Conservation (phyloP, 1,140 invertebrate species). For the Elymnias hypermnestra region DNA sequence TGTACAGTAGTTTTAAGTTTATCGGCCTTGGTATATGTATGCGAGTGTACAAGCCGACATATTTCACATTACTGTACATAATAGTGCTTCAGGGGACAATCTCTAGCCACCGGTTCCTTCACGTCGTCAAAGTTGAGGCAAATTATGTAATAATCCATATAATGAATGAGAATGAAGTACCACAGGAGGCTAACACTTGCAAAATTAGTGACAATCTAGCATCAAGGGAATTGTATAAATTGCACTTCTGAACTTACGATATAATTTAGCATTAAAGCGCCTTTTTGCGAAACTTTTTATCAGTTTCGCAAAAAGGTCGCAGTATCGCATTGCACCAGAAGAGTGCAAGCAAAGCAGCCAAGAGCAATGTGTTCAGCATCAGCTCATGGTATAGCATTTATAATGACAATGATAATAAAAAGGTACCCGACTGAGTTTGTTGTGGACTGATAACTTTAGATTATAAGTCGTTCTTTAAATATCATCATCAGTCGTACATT, state of each 20-base stretch:
- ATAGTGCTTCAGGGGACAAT: conserved; percentile 7
- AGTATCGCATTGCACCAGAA: too few relatives aligned
- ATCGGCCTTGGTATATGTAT: background rate
- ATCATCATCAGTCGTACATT: too few relatives aligned
- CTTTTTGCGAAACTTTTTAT: too few relatives aligned
- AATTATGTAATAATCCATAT: conserved; percentile 9
- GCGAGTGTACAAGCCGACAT: background rate
- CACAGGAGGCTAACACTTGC: background rate
- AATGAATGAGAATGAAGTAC: conserved; percentile 4
- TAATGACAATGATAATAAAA: too few relatives aligned
- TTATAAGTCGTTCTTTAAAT: too few relatives aligned
- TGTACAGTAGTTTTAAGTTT: too few relatives aligned
- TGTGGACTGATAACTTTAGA: too few relatives aligned
- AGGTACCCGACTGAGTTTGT: too few relatives aligned
- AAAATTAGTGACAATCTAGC: background rate
- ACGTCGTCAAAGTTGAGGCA: conserved; percentile 3
- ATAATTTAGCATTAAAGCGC: background rate
- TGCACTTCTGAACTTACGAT: background rate
- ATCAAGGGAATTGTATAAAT: background rate
- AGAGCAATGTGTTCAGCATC: too few relatives aligned
- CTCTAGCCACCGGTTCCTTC: background rate
- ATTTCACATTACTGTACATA: background rate
- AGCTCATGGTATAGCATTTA: too few relatives aligned
- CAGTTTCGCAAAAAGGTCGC: too few relatives aligned
- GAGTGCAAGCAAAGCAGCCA: too few relatives aligned